Conservation (phyloP, 2,888 invertebrate genomes). For the Conistra vaccinii region DNA sequence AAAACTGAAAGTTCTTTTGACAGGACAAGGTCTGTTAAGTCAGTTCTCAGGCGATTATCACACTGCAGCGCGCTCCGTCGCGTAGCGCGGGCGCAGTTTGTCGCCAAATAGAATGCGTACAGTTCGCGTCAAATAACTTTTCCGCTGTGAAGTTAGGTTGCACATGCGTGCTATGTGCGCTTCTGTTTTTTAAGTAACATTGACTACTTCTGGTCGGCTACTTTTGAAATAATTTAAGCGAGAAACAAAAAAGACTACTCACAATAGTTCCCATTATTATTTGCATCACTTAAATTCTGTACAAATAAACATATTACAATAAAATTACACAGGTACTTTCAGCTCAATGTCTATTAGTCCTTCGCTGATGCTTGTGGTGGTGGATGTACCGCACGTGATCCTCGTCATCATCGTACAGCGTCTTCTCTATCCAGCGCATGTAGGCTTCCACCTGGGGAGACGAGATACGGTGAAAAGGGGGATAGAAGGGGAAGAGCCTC, state of each 20-base stretch:
- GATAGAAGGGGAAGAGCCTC: not conserved
- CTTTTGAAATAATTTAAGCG: no score
- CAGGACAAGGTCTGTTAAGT: no score
- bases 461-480: not conserved
- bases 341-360: conserved; percentile 74
- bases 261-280: conserved; percentile 5
- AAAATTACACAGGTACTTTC: not conserved
- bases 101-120: no score
- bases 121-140: no score
- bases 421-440: conserved; percentile 88
- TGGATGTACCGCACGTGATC: conserved; percentile 80
- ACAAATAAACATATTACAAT: not conserved
- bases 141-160: no score
- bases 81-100: no score
- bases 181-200: no score
- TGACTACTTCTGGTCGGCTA: no score
- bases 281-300: not conserved
- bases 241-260: not conserved
- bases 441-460: conserved; percentile 82
- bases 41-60: no score
- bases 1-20: no score
- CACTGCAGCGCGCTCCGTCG: no score
- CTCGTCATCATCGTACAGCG: conserved; percentile 83
- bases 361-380: conserved; percentile 42
- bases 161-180: no score